Base-by-base conservation (phyloP, 2,888 invertebrate genomes). In the Drosophila yooni region DNA sequence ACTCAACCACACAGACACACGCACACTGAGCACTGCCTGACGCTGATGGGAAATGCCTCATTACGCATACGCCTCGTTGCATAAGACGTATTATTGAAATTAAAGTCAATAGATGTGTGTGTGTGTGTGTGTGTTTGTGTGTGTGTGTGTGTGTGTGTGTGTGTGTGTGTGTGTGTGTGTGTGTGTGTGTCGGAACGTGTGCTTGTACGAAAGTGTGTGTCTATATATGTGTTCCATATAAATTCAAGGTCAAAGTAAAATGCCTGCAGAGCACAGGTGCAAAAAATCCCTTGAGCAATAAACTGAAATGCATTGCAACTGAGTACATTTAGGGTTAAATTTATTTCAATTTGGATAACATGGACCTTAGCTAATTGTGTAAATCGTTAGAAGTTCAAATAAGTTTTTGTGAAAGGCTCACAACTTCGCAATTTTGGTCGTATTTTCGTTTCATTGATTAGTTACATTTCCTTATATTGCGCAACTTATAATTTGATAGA, bases 11-110 rank as follows among this genome's bases (percentile, higher is more conserved):
- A 43, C 56, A 61, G 31, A 62, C 38, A 34, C 29, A 50, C 21
- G 27, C 29, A 50, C n/a, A 40, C 21, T 29, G n/a, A 50, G 38
- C 25, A 29, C 27, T 33, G 46, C 54, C 52, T 52, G 52, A 21
- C 29, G n/a, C 27, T 27, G 51, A 29, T 51, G 51, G 34, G 10
- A 13, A 48, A 40, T 62, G 68, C 27, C 59, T 81, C 70, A 77
- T 80, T 79, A 70, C 81, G 81, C 69, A 80, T 79, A 80, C 81
- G 81, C 57, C 73, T 36, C 54, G 76, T 79, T 79, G 78, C 78
- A 73, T 80, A 79, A 80, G 64, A 48, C 31, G 38, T 57, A 48
- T 58, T 48, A 51, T 53, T 61, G 18, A 46, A 25, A 25, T 25
- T 25, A 64, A 69, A 58, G n/a, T 36, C 21, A 25, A 31, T 21